Evolutionary conservation across 2,113 vertebrate species (phyloP).

Genomic region (Oenanthe oenanthe): DNA sequence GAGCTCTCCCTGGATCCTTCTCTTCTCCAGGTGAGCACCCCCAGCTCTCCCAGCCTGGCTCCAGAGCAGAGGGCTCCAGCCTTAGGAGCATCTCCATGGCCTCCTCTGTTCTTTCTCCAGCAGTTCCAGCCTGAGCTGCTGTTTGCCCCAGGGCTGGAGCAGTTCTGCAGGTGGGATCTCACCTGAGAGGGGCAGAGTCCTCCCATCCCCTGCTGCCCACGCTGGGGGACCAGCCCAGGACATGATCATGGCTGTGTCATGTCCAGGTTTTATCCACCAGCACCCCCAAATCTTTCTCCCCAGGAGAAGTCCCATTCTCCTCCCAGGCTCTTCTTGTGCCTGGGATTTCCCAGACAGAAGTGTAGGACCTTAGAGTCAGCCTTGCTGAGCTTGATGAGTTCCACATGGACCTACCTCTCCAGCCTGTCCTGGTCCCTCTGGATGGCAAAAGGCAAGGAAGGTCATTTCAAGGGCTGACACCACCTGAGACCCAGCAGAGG

Average conservation of each 20-base stretch:
- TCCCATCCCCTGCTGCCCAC: fast-evolving
- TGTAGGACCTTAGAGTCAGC: not conserved
- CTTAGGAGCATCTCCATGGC: fast-evolving
- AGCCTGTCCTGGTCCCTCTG: not conserved
- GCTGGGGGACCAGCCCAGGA: not conserved
- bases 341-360: not conserved
- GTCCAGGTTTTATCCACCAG: not conserved
- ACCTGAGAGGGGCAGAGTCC: not conserved
- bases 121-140: not conserved
- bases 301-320: not conserved
- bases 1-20: not conserved
- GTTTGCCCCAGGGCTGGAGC: fast-evolving
- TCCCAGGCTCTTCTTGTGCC: too few relatives aligned
- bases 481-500: not conserved
- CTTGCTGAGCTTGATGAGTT: not conserved
- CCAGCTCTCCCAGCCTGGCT: not conserved
- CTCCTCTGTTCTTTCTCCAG: not conserved
- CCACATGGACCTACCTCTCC: not conserved
- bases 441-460: not conserved
- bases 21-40: fast-evolving
- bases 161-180: not conserved
- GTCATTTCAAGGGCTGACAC: not conserved
- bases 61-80: not conserved
- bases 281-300: not conserved
- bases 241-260: not conserved